phyloP scores from a whole-genome alignment of 2,797 vertebrate species.

The Bradypodion pumilum region DNA sequence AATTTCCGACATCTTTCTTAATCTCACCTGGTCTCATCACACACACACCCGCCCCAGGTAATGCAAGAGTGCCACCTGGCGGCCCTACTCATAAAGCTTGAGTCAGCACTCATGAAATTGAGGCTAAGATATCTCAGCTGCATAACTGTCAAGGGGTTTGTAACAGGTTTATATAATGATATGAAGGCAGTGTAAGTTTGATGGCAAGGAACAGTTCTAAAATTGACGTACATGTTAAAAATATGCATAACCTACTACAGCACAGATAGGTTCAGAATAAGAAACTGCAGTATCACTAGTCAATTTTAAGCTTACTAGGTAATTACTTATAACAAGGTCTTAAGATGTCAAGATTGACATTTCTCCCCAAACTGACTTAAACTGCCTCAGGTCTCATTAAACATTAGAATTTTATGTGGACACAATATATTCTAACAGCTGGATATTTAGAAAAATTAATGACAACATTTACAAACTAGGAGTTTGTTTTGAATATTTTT shows the following conservation, averaged over 20 bases:
- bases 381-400: not conserved
- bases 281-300: not conserved
- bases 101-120: not conserved
- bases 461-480: not conserved
- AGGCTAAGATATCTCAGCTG: not conserved
- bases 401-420: not conserved
- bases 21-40: not conserved
- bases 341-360: not conserved
- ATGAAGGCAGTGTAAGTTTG: not conserved
- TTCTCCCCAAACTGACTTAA: not conserved
- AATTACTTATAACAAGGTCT: not conserved
- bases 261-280: not conserved
- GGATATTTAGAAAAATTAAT: not conserved
- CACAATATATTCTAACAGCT: not conserved
- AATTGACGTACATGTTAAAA: not conserved
- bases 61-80: constrained; percentile 2
- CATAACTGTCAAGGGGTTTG: not conserved
- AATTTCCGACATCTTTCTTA: not conserved
- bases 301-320: not conserved
- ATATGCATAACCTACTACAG: too few species aligned
- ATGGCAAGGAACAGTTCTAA: not conserved
- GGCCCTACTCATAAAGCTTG: not conserved
- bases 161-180: not conserved
- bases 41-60: too few species aligned
- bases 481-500: not conserved